phyloP scores from a whole-genome alignment of 1,140 invertebrate genomes.

The Drosophila dunni region DNA sequence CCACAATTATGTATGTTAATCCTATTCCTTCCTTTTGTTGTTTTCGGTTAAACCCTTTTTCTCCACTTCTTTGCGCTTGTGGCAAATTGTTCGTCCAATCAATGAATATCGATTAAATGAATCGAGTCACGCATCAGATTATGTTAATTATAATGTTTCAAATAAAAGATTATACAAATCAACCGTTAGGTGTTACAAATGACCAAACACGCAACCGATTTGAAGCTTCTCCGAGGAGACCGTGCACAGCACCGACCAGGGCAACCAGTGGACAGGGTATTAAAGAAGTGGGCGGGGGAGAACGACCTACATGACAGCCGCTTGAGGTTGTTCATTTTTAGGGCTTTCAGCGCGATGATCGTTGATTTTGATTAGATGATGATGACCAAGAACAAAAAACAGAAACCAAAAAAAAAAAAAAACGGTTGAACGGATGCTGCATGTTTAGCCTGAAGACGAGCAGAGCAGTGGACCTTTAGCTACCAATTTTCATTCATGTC shows the following conservation, averaged over 20 bases:
- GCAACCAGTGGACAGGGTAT: background rate
- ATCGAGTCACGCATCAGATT: conserved; percentile 31
- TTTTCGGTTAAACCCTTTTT: too few species aligned
- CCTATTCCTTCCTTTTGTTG: background rate
- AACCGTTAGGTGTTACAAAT: conserved; percentile 79
- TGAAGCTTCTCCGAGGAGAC: background rate
- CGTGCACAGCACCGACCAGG: background rate
- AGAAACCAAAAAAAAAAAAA: too few species aligned
- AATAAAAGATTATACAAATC: conserved; percentile 69
- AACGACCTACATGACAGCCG: conserved; percentile 48
- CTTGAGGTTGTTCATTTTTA: conserved; percentile 45
- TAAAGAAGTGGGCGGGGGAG: background rate
- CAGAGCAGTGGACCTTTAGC: background rate
- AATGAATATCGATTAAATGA: conserved; percentile 25
- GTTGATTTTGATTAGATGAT: conserved; percentile 71
- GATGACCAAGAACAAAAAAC: conserved; percentile 16
- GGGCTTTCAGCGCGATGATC: conserved; percentile 61
- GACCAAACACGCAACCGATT: conserved; percentile 63
- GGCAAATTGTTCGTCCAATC: conserved; percentile 28
- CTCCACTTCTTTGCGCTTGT: conserved; percentile 4
- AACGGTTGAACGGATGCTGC: conserved; percentile 55
- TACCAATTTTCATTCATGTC: conserved; percentile 10
- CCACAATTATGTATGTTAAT: conserved; percentile 33
- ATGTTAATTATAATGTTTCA: conserved; percentile 69
- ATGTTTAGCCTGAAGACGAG: conserved; percentile 14